Evolutionary conservation across 2,888 invertebrate genomes (phyloP), one percentile per base, ranked within the genome.

Genomic region (Mesorhabditis spiculigera): DNA sequence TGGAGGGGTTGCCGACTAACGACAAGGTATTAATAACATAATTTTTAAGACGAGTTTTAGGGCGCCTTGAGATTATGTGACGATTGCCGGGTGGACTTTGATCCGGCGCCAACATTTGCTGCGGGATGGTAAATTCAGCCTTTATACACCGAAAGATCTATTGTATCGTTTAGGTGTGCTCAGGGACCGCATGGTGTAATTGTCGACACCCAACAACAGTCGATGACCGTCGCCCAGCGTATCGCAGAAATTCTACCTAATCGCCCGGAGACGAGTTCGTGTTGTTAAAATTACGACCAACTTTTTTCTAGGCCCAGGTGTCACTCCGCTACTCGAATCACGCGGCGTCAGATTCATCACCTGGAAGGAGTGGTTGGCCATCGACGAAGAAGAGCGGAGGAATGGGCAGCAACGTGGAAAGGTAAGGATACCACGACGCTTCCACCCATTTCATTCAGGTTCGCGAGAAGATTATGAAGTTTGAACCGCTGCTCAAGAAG

Each of bases 161-260:
- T 43, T 8, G 4, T 63, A 45, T 65, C 13, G 28, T 76, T 75
- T 6, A 83, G 83, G 83, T 84, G 83, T 73, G 78, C 81, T 8
- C 80, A 82, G 68, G 81, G 80, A 5, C 81, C 83, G 4, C 68
- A 73, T n/a, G 85, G 85, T 42, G 81, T 85, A 13, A 85, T 85
- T 64, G 85, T 84, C 4, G 79, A 83, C 67, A 81, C 82, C 10
- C 84, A 85, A 66, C 77, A 75, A 50, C 78, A 82, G 63, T 78
- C 82, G 5, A 66, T 75, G 5, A 69, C 74, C 41, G 81, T 82
- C 4, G 79, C 82, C 6, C 77, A 78, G 44, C 74, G 78, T 58
- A 73, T 83, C 41, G 71, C 72, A 5, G 68, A 6, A 65, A 43
- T 62, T 63, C 16, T n/a, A 44, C 16, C 65, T 62, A 43, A 45